Evolutionary conservation across 2,797 vertebrate species (phyloP).

Genomic region (Nyctibius grandis): DNA sequence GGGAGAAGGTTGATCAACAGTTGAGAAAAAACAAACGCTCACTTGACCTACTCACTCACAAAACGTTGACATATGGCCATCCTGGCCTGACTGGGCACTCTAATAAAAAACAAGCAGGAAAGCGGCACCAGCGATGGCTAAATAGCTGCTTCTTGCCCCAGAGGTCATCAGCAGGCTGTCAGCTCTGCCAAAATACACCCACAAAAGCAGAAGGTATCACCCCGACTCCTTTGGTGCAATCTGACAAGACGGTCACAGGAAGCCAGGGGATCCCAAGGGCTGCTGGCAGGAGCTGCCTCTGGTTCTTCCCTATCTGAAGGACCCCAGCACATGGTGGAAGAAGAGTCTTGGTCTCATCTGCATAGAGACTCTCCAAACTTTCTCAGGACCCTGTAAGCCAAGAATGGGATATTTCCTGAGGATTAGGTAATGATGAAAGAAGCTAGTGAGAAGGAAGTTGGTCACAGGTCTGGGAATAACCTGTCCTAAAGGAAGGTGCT

Average conservation of each 20-base stretch:
- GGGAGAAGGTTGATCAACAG: not conserved
- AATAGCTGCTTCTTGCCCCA: not conserved
- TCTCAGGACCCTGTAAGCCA: not conserved
- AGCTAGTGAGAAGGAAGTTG: not conserved
- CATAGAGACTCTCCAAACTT: not conserved
- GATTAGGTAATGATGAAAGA: not conserved
- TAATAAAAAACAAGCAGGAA: not conserved
- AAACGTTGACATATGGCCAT: rapidly evolving
- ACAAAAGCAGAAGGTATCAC: not conserved
- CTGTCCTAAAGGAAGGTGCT: not conserved
- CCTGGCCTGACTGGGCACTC: not conserved
- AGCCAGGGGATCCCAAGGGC: not conserved
- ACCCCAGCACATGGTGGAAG: not conserved
- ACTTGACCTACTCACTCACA: not conserved
- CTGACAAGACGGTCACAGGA: rapidly evolving
- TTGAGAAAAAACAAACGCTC: not conserved
- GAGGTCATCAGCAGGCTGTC: not conserved
- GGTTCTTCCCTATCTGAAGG: not conserved
- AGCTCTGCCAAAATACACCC: not conserved
- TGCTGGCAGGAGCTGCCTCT: not conserved
- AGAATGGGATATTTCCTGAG: not conserved
- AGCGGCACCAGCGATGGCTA: not conserved
- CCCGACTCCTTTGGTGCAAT: not conserved
- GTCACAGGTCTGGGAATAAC: not conserved
- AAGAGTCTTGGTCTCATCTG: not conserved